Conservation (phyloP, 1,140 invertebrate species). For the Drosophila sp. region DNA sequence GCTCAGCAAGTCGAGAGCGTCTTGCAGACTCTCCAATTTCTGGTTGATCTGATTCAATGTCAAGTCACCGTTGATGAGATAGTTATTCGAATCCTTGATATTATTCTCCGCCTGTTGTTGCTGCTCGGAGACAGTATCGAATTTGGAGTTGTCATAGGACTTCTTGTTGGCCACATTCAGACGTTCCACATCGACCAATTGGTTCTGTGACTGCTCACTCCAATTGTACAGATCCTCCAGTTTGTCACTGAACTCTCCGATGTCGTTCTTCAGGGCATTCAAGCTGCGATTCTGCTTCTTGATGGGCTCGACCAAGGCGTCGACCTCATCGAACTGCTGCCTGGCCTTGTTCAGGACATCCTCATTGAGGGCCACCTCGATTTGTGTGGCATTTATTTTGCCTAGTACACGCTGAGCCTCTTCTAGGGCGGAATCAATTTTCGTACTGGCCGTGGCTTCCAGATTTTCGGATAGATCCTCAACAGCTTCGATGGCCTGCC, state of each 20-base stretch:
- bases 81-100: slow-evolving; percentile 81
- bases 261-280: slow-evolving; percentile 84
- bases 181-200: slow-evolving; percentile 86
- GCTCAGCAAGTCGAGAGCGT: slow-evolving; percentile 54
- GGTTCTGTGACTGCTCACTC: slow-evolving; percentile 86
- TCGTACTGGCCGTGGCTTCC: slow-evolving; percentile 88
- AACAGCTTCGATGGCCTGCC: slow-evolving; percentile 87
- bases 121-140: slow-evolving; percentile 83
- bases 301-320: slow-evolving; percentile 86
- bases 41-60: slow-evolving; percentile 63
- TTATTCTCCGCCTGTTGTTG: slow-evolving; percentile 83
- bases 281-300: slow-evolving; percentile 85
- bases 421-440: slow-evolving; percentile 89
- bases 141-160: slow-evolving; percentile 82
- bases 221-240: slow-evolving; percentile 89
- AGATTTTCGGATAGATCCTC: slow-evolving; percentile 87
- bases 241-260: slow-evolving; percentile 87
- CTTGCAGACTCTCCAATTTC: slow-evolving; percentile 52
- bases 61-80: slow-evolving; percentile 70
- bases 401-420: slow-evolving; percentile 89
- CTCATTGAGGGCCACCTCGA: slow-evolving; percentile 84
- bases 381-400: slow-evolving; percentile 82
- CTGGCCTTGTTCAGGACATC: slow-evolving; percentile 86
- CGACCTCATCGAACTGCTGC: slow-evolving; percentile 87
- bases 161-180: slow-evolving; percentile 86